Evolutionary conservation across 92 coral and sea anemone genomes (phyloP).

Genomic region (Chrysogorgia sp.): DNA sequence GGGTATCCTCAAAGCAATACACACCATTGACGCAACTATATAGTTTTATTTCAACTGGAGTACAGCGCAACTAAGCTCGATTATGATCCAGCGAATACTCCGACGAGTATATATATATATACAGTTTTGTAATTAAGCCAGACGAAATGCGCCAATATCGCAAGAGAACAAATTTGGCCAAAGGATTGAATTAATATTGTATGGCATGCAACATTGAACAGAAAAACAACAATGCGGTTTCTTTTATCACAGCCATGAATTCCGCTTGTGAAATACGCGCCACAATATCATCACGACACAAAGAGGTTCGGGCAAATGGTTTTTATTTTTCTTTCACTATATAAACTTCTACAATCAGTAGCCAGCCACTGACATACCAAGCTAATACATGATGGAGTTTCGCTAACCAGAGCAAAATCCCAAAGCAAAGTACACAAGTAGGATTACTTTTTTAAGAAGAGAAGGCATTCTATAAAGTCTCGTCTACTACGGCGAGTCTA

Average conservation of each 20-base stretch:
- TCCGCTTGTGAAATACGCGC: not conserved
- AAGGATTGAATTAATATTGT: not conserved
- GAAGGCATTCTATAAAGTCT: no score
- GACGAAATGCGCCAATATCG: not conserved
- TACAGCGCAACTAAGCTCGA: no score
- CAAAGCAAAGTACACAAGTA: not conserved
- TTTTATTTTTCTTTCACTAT: conserved; percentile 26
- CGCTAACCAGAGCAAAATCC: conserved; percentile 26
- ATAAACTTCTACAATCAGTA: conserved; percentile 33
- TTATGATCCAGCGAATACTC: no score
- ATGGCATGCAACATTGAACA: not conserved
- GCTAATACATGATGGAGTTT: not conserved
- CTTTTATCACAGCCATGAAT: no score
- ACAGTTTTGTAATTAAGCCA: no score
- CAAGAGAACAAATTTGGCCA: not conserved
- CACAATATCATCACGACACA: not conserved
- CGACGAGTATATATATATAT: no score
- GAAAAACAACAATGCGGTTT: not conserved
- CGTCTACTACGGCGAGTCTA: no score
- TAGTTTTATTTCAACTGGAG: no score
- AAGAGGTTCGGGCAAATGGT: conserved; percentile 19
- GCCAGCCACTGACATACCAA: conserved; percentile 40
- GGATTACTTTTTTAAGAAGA: not conserved
- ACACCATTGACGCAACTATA: no score
- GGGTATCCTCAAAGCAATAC: no score